Conservation (phyloP, 2,888 invertebrate genomes). For the Leptarthrus brevirostris region DNA sequence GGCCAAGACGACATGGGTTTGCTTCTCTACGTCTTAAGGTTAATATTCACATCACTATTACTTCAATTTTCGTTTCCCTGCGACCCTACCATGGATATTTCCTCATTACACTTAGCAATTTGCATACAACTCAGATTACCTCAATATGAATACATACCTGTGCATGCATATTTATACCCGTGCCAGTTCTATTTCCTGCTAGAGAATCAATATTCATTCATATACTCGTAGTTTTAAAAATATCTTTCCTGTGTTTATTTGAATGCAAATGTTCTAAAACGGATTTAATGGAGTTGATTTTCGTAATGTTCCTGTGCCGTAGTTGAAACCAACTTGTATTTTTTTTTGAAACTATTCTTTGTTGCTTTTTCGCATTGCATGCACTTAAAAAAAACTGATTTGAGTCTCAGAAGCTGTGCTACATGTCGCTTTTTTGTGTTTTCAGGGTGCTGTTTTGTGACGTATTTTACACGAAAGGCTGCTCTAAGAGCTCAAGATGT, state of each 20-base stretch:
- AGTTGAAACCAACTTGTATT: too few relatives aligned
- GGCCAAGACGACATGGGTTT: too few relatives aligned
- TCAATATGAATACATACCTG: too few relatives aligned
- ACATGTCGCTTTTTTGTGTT: constrained; percentile 72
- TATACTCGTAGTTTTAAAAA: background rate
- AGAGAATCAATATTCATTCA: constrained; percentile 24
- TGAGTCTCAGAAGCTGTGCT: constrained; percentile 46
- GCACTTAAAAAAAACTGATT: constrained; percentile 37
- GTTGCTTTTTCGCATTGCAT: constrained; percentile 40
- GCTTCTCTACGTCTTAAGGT: background rate
- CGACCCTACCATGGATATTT: background rate
- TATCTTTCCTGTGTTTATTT: background rate
- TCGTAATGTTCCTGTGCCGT: too few relatives aligned
- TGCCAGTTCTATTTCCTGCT: constrained; percentile 16
- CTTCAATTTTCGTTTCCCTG: too few relatives aligned
- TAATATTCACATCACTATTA: background rate
- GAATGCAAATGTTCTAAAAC: background rate
- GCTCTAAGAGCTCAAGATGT: constrained; percentile 98
- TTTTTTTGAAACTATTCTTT: too few relatives aligned
- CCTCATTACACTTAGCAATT: constrained; percentile 16
- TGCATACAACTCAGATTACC: background rate
- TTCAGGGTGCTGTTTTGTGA: constrained; percentile 99
- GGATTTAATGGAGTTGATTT: too few relatives aligned
- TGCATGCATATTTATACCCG: background rate
- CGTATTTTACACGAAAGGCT: constrained; percentile 97